Conservation (phyloP, 92 coral and sea anemone species). For the Palythoa heliodiscus region DNA sequence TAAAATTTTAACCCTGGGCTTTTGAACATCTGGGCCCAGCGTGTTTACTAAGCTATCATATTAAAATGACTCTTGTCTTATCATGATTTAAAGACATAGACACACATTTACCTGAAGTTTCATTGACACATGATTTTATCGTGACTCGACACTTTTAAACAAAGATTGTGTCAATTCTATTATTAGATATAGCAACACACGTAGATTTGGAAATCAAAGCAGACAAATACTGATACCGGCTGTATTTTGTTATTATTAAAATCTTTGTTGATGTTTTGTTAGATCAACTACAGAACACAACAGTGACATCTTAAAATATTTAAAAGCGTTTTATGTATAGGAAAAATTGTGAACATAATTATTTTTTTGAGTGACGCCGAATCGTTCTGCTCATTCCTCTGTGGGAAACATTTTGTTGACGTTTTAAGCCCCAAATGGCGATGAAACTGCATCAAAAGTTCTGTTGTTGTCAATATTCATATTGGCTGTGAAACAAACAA, state of each 20-base stretch:
- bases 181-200: neutral
- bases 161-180: constrained; percentile 9
- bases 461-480: neutral
- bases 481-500: constrained; percentile 22
- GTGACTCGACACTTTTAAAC: neutral
- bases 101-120: neutral
- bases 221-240: neutral
- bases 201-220: neutral
- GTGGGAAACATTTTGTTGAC: neutral
- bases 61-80: too few species aligned
- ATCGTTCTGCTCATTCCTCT: neutral
- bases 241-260: neutral
- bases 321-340: neutral
- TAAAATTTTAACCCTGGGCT: too few species aligned
- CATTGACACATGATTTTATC: neutral
- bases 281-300: neutral
- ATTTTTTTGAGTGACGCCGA: neutral
- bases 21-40: too few species aligned
- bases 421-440: neutral
- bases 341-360: neutral
- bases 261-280: neutral
- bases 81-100: neutral
- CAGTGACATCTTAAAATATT: neutral
- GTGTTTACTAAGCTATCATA: too few species aligned
- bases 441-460: neutral